A percentile compares a stretch with the other conserved stretches of the same genome.
Evolutionary conservation across 2,113 vertebrate genomes (phyloP).

Genomic region (Paradisaea rubra): DNA sequence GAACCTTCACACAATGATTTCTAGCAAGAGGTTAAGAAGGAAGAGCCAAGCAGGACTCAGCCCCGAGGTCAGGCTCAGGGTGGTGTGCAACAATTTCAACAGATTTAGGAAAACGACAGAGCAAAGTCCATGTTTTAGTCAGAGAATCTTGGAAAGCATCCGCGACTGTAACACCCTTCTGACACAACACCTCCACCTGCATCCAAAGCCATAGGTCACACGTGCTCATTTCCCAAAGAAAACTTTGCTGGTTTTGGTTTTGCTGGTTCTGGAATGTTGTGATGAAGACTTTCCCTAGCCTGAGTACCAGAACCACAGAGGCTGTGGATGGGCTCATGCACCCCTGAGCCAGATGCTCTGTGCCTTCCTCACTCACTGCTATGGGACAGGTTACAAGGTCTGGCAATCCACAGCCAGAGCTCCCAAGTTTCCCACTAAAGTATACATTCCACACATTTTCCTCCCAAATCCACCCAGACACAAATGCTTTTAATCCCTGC

Average conservation of each 20-base stretch:
- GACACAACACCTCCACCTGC: not conserved
- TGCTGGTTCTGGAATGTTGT: not conserved
- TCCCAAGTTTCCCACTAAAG: not conserved
- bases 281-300: not conserved
- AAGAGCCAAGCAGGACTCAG: not conserved
- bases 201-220: not conserved
- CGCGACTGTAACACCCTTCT: fast-evolving
- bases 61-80: not conserved
- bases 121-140: not conserved
- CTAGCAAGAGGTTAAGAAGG: not conserved
- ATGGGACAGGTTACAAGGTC: not conserved
- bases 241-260: not conserved
- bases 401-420: not conserved
- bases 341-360: not conserved
- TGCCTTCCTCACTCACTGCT: not conserved
- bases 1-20: not conserved
- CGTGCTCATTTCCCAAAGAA: not conserved
- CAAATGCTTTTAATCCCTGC: not conserved
- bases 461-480: not conserved
- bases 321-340: fast-evolving
- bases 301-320: not conserved
- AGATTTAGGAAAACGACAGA: not conserved
- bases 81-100: not conserved
- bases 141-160: not conserved
- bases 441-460: not conserved